These are phyloP conservation scores for Trachemys scripta DNA, from an alignment of 2,113 vertebrate genomes.

Conservation along the genomic window DNA sequence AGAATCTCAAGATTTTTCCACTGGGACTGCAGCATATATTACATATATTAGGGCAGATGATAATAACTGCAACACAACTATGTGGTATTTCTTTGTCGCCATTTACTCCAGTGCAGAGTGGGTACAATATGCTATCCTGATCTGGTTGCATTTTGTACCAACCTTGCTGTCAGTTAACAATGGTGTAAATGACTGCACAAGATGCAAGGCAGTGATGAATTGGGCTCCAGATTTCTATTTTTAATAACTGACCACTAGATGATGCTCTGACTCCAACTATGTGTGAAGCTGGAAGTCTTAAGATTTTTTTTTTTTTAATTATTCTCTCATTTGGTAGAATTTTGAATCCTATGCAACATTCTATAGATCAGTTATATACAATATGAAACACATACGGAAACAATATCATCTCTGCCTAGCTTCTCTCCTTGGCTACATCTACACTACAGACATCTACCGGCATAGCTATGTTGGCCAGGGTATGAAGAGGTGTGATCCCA, in stretches of 20 bases:
- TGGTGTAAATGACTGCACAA: not conserved
- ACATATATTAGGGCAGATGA: not conserved
- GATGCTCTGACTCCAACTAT: constrained; percentile 45
- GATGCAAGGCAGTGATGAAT: not conserved
- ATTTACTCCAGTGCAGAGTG: not conserved
- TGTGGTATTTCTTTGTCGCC: not conserved
- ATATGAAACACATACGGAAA: not conserved
- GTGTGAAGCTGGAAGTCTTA: not conserved
- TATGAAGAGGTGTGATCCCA: too few species aligned
- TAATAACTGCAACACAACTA: not conserved
- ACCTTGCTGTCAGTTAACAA: not conserved
- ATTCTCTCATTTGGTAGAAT: not conserved
- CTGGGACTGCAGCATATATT: not conserved
- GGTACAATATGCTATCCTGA: not conserved
- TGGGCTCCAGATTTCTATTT: not conserved
- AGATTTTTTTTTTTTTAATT: not conserved
- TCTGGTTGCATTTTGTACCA: not conserved
- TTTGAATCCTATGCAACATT: not conserved
- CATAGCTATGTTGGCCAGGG: too few species aligned
- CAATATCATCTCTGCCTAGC: not conserved
- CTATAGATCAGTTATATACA: not conserved
- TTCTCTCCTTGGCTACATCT: not conserved
- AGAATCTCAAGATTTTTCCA: not conserved
- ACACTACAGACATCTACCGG: not conserved
- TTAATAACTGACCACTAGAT: constrained; percentile 47